A percentile compares a stretch with the other conserved stretches of the same genome.
phyloP scores from a whole-genome alignment of 2,113 vertebrate species.

The Anguilla japonica region DNA sequence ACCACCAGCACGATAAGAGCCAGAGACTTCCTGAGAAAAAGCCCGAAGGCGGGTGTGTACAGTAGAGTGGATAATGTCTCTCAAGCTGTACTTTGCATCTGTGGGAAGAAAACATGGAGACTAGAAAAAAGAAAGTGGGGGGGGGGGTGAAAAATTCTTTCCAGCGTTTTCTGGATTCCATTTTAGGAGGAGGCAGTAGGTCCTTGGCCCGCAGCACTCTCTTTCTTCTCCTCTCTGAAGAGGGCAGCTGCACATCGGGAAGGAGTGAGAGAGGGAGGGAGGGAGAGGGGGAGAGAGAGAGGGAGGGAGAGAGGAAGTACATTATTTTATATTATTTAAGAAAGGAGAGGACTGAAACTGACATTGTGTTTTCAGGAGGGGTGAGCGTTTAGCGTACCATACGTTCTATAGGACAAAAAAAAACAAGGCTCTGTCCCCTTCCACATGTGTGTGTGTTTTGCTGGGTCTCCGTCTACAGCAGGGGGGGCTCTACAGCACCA shows the following conservation, averaged over 20 bases:
- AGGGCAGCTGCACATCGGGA: background rate
- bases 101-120: background rate
- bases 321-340: constrained; percentile 19
- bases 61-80: background rate
- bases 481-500: no score
- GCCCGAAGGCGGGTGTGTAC: background rate
- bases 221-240: background rate
- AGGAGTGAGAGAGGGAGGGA: background rate
- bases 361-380: no score
- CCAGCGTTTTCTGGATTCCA: background rate
- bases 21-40: background rate
- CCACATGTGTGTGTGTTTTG: no score
- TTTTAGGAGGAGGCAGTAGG: background rate
- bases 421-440: no score
- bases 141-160: background rate
- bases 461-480: no score
- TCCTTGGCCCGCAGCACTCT: background rate
- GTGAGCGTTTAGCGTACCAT: no score
- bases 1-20: background rate
- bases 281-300: no score
- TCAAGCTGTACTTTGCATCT: background rate
- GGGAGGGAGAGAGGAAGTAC: background rate
- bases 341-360: no score
- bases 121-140: background rate
- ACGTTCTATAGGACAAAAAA: no score